Base-by-base conservation (phyloP, 2,113 vertebrate genomes). In the Rhinolophus ferrumequinum region DNA sequence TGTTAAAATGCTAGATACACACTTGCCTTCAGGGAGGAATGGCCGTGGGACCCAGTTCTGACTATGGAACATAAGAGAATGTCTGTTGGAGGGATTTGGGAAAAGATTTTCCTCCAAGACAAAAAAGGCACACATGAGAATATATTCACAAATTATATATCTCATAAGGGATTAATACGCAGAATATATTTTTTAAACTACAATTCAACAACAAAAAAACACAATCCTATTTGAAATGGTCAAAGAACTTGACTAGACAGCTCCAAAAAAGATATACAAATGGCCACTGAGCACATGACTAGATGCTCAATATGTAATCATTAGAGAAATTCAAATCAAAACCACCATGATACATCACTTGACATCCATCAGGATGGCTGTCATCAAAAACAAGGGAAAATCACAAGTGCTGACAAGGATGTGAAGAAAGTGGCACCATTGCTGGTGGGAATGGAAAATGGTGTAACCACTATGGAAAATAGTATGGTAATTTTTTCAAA, bases 371-470 rank as follows among this genome's bases (percentile, higher is more conserved):
- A 81, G 28, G 13, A 69, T 93, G 33, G 33, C 58, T 88, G n/a
- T 58, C 64, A 69, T 72, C 26, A 7, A 82, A 60, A 72, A 38
- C n/a, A 12, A 30, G 3, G 38, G 5, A 41, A 75, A 38, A 88
- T 26, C 80, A 56, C 33, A 92, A 28, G 6, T 60, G 4, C 83
- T 38, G 44, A 33, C 47, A 85, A 89, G 33, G 50, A 75, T 73
- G 21, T 91, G 79, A 84, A 93, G 24, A 83, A 93, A 93, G 7
- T 87, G 6, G 33, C 67, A 30, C 22, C 67, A 28, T 22, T 90
- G 54, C 18, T 87, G n/a, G 28, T 58, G 33, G 44, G n/a, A 93
- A 72, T 90, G 26, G 84, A 86, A 94, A 94, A 76, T 50, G 67
- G 16, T 64, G 3, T 7, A 81, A 8, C 33, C 19, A 21, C n/a